phyloP scores from a whole-genome alignment of 2,113 vertebrate species.

The Phrynosoma platyrhinos region DNA sequence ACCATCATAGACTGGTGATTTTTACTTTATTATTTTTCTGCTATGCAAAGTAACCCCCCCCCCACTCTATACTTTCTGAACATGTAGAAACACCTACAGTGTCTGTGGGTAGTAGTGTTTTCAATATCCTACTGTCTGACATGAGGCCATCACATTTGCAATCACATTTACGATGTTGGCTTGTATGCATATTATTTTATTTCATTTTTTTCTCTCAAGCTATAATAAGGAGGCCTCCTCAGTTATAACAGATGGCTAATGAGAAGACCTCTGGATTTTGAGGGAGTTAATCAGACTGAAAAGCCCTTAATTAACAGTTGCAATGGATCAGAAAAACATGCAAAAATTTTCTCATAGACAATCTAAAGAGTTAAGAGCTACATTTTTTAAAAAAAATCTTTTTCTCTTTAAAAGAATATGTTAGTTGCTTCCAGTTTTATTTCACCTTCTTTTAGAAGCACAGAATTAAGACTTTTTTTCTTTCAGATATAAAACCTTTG shows the following conservation, averaged over 20 bases:
- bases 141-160: background rate
- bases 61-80: background rate
- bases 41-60: background rate
- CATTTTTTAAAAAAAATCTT: background rate
- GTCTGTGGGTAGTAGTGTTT: no score
- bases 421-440: background rate
- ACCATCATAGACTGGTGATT: background rate
- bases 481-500: conserved; percentile 5
- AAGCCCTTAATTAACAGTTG: conserved; percentile 1
- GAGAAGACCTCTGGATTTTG: conserved; percentile 9
- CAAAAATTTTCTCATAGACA: conserved; percentile 2
- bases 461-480: conserved; percentile 23
- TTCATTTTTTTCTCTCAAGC: background rate
- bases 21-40: no score
- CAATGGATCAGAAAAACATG: background rate
- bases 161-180: background rate
- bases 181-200: conserved; percentile 28
- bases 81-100: background rate
- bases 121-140: background rate
- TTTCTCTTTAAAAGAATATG: conserved; percentile 5
- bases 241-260: conserved; percentile 2
- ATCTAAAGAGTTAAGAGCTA: background rate
- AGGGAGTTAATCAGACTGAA: background rate
- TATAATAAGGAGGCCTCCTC: background rate
- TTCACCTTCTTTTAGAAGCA: conserved; percentile 2